Evolutionary conservation across 2,888 invertebrate species (phyloP), one percentile per base, ranked within the genome.

Genomic region (Epirrita christyi): DNA sequence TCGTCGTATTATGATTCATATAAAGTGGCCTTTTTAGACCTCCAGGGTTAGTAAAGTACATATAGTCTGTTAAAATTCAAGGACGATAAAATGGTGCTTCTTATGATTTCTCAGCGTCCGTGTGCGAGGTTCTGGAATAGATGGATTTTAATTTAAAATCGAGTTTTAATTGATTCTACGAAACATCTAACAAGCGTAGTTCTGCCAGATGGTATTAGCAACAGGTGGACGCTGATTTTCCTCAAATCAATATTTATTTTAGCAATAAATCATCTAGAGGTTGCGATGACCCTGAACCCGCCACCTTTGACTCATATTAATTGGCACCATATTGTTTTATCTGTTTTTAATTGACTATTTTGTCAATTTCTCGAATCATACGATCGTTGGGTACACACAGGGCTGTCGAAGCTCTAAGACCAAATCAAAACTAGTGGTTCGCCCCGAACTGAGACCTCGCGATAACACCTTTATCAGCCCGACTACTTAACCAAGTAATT

Each of bases 281-380:
- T 60, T 61, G 44, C 28, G 42, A 29, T 52, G 59, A 54, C 68
- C 66, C 56, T 68, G 64, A 68, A 59, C 68, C 52, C 44, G 45
- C 29, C 49, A 66, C 66, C 64, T 66, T 64, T 66, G 59, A 47
- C 53, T 38, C 29, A 14, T 49, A 55, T 54, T 45, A 36, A 55
- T 60, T 51, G 59, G 47, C 53, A 7, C 32, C 36, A 43, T 41
- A 52, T 59, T 43, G 59, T 62, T 64, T 66, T 47, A 64, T 61
- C 29, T 14, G 41, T 51, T 46, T 64, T 63, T 64, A 64, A 68
- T 67, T 59, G 58, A 38, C 41, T 46, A 13, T n/a, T n/a, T n/a
- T n/a, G n/a, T n/a, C n/a, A n/a, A 54, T 64, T 59, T 64, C 52
- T 43, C 44, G 60, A 44, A 55, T 41, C 44, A 46, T 40, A 48